These are phyloP conservation scores for Microctonus aethiopoides DNA, from an alignment of 2,888 invertebrate genomes.

Conservation along the genomic window DNA sequence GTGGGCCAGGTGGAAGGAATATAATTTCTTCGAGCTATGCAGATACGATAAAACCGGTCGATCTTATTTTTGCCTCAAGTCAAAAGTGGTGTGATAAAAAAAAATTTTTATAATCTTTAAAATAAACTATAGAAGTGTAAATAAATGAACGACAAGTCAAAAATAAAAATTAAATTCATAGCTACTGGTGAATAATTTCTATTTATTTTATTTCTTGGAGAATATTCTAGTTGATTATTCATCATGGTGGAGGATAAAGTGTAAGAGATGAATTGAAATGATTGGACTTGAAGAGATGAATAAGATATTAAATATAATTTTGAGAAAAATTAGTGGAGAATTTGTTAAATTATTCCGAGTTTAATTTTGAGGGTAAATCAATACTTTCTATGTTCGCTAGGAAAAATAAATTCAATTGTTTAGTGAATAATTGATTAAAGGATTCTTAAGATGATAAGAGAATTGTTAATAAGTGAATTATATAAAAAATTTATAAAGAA, in stretches of 20 bases:
- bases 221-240: background rate
- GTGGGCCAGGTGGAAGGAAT: slow-evolving; percentile 25
- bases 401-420: too few relatives aligned
- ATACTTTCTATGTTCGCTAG: too few relatives aligned
- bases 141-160: background rate
- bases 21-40: slow-evolving; percentile 43
- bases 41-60: slow-evolving; percentile 51
- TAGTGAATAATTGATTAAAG: too few relatives aligned
- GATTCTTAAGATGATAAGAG: too few relatives aligned
- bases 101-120: background rate
- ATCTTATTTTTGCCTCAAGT: slow-evolving; percentile 1
- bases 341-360: too few relatives aligned
- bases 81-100: slow-evolving; percentile 2
- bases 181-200: background rate
- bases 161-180: background rate
- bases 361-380: too few relatives aligned
- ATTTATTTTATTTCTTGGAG: background rate
- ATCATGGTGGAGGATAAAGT: background rate
- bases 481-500: too few relatives aligned
- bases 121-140: background rate
- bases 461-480: too few relatives aligned
- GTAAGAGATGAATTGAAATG: background rate
- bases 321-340: too few relatives aligned
- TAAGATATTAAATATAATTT: background rate
- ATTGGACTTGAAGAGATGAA: background rate